These are phyloP conservation scores for Lymantria monacha DNA, from an alignment of 2,888 invertebrate genomes.

Conservation along the genomic window DNA sequence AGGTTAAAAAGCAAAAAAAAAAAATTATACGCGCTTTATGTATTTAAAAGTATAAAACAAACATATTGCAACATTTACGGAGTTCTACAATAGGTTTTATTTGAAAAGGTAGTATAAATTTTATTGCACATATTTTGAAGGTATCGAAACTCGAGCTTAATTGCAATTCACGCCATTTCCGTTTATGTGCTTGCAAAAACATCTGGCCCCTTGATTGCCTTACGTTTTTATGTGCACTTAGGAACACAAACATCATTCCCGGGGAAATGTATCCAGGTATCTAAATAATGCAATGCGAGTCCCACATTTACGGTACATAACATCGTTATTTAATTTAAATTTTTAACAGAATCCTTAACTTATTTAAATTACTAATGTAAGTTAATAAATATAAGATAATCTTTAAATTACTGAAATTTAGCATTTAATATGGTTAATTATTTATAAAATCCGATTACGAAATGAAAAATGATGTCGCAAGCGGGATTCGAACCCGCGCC, in stretches of 20 bases:
- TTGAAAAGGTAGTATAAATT: constrained; percentile 52
- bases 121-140: constrained; percentile 66
- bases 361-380: background rate
- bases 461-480: too few species aligned
- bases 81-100: constrained; percentile 40
- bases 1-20: too few species aligned
- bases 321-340: constrained; percentile 50
- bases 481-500: too few species aligned
- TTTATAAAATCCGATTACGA: too few species aligned
- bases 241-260: constrained; percentile 48
- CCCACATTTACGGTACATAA: constrained; percentile 54
- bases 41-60: constrained; percentile 1
- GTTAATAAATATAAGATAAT: too few species aligned
- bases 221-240: constrained; percentile 75
- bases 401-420: too few species aligned
- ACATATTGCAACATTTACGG: constrained; percentile 15
- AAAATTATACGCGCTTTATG: too few species aligned
- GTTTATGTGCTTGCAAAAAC: constrained; percentile 73
- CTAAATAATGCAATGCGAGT: constrained; percentile 62
- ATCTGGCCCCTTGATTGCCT: constrained; percentile 75
- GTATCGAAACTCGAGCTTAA: constrained; percentile 73
- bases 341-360: constrained; percentile 9
- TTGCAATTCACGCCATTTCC: constrained; percentile 71
- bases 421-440: too few species aligned
- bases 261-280: constrained; percentile 51